Evolutionary conservation across 2,888 invertebrate species (phyloP), one percentile per base, ranked within the genome.

Genomic region (Drosophila kambysellisi): DNA sequence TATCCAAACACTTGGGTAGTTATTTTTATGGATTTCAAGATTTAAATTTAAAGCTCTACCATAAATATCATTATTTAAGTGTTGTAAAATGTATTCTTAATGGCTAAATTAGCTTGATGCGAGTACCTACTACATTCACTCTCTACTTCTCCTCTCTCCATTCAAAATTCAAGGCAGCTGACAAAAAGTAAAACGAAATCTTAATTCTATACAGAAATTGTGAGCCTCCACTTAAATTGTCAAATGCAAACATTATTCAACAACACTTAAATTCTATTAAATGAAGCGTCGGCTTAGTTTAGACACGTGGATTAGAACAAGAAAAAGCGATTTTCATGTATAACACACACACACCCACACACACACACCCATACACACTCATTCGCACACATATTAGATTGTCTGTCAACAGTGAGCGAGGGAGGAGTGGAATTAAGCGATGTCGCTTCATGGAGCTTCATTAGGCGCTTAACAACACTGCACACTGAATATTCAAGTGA

Each of bases 391-490:
- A 32, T 12, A 32, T 39, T 50, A 17, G 33, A 53, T 12, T 32
- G n/a, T 12, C 32, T 53, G 32, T 53, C 20, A 35, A 2, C 35
- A 11, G 2, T 41, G 17, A 3, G 9, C 5, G 15, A 8, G 12
- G 0, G 25, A 6, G 11, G 30, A 52, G 39, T 41, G 57, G 29
- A 57, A 35, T 25, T n/a, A 57, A 20, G 33, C 29, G 53, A 56
- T 57, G 74, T 25, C 17, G 48, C 60, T 41, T 12, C 43, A 20
- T 20, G 43, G 20, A 12, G 52, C 50, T 58, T 53, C 51, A 59
- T 53, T 51, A 35, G 60, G 8, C 61, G 60, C 37, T 60, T 52
- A 50, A n/a, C 64, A 41, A 48, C 75, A 54, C 57, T 69, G 53
- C 4, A 33, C 15, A 32, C 51, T n/a, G 48, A 67, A 39, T 25